Evolutionary conservation across 2,888 invertebrate species (phyloP), one percentile per base, ranked within the genome.

Genomic region (Listrodromus nycthemerus): DNA sequence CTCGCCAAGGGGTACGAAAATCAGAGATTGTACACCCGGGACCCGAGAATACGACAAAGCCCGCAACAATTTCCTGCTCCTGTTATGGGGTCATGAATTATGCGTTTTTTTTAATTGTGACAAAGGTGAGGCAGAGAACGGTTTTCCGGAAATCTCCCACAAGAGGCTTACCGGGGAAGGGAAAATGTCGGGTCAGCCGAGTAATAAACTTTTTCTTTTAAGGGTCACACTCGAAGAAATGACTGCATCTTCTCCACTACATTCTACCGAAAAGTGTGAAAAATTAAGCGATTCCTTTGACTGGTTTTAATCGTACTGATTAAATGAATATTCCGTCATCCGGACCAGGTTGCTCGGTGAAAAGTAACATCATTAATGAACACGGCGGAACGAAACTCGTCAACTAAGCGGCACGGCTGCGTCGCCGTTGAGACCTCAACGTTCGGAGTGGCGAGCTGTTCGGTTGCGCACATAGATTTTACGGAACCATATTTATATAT

Each of bases 11-110:
- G 71, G 52, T 79, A 80, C 77, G 67, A 83, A 80, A 83, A 83
- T 80, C 83, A 80, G 83, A 80, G 83, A 83, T 83, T 80, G 76
- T 83, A 63, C 69, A 73, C 77, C 73, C 80, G 58, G 27, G 83
- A 83, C 55, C 52, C 67, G 52, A 45, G 45, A 33, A 69, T 67
- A 66, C 71, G 41, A 70, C 80, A 73, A 76, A 83, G 73, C 66
- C 50, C 65, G 66, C 76, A 80, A 83, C 77, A 24, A 77, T 77
- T 83, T 77, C 67, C 61, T 52, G 13, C 55, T 48, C 69, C 71
- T 61, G 61, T 52, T 61, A 19, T 27, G 7, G 21, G 13, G 55
- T 33, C 58, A 50, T 21, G 45, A 30, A 30, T 78, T 30, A 33
- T 55, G 67, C 74, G 45, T 24, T 24, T 16, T 75, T 80, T 76